These are phyloP conservation scores for Catalaphyllia jardinei DNA, from an alignment of 64 coral and sea anemone species.

Conservation along the genomic window DNA sequence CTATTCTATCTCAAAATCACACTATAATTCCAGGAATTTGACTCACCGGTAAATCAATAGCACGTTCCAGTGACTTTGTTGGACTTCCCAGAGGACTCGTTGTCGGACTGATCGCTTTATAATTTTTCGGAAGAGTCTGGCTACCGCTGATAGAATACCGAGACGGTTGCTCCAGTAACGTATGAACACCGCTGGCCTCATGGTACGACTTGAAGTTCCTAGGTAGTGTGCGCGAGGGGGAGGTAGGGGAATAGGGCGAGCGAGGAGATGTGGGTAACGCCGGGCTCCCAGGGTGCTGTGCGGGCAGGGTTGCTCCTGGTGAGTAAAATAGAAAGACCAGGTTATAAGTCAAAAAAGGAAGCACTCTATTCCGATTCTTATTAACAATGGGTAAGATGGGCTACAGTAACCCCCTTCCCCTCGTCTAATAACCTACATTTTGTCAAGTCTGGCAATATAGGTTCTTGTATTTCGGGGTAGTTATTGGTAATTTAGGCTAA, in stretches of 20 bases:
- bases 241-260: conserved; percentile 35
- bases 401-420: too few species aligned
- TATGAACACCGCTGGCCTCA: conserved; percentile 73
- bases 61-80: conserved; percentile 25
- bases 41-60: conserved; percentile 75
- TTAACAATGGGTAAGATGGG: too few species aligned
- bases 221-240: conserved; percentile 69
- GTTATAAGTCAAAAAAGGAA: neutral
- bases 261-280: conserved; percentile 38
- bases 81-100: conserved; percentile 69
- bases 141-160: conserved; percentile 79
- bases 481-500: too few species aligned
- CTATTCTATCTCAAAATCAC: neutral
- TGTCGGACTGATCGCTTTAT: conserved; percentile 75
- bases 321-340: neutral
- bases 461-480: too few species aligned
- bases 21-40: neutral
- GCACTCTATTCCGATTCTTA: too few species aligned
- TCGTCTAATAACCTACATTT: too few species aligned
- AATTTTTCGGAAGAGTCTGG: conserved; percentile 84
- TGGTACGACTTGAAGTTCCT: conserved; percentile 86
- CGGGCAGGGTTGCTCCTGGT: neutral
- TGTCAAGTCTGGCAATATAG: too few species aligned
- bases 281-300: conserved; percentile 1
- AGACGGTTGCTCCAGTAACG: conserved; percentile 44